Evolutionary conservation across 1,140 invertebrate species (phyloP).

Genomic region (Meloidogyne chitwoodi): DNA sequence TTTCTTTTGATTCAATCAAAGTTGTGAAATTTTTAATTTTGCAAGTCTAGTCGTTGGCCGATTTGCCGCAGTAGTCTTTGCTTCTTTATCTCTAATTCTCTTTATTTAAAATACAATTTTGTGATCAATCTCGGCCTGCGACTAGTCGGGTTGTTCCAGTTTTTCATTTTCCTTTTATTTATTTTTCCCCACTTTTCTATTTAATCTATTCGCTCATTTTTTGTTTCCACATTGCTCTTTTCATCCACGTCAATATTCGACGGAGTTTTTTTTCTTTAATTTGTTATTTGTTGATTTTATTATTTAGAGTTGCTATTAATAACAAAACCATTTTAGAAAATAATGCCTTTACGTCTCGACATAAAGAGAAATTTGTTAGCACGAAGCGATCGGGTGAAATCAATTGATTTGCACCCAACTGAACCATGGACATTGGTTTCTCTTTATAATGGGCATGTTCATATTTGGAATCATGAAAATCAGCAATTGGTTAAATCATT

Average conservation of each 20-base stretch:
- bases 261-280: background rate
- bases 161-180: background rate
- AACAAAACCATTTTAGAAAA: background rate
- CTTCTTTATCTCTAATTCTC: too few species aligned
- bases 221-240: background rate
- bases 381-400: conserved; percentile 93
- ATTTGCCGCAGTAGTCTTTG: too few species aligned
- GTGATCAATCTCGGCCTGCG: too few species aligned
- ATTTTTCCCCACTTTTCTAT: background rate
- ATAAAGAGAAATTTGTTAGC: conserved; percentile 95
- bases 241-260: background rate
- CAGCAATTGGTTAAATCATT: conserved; percentile 83
- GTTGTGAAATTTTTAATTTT: too few species aligned
- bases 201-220: background rate
- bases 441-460: conserved; percentile 95
- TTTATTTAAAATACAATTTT: too few species aligned
- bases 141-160: too few species aligned
- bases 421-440: conserved; percentile 98
- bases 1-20: too few species aligned
- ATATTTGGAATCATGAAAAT: conserved; percentile 94
- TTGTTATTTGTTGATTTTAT: background rate
- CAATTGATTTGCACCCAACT: conserved; percentile 89
- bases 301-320: background rate
- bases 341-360: conserved; percentile 78
- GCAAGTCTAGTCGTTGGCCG: too few species aligned